phyloP scores from a whole-genome alignment of 2,113 vertebrate genomes.

The Muntiacus muntjak region DNA sequence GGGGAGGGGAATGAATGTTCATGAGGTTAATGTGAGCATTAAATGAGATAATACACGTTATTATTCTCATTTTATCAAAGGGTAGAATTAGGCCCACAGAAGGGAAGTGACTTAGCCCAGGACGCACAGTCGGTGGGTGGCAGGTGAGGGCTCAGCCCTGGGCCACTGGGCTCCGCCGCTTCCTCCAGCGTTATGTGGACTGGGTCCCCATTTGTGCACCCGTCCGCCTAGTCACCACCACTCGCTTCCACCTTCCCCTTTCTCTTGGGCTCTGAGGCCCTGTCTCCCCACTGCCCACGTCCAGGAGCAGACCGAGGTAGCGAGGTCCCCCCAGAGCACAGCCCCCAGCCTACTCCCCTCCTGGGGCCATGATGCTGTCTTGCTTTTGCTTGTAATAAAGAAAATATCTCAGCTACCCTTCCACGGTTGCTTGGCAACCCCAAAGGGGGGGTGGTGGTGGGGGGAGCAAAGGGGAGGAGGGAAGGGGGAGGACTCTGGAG shows the following conservation, averaged over 20 bases:
- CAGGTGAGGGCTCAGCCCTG: background rate
- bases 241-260: background rate
- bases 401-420: conserved; percentile 94
- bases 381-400: conserved; percentile 86
- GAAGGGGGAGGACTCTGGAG: conserved; percentile 82
- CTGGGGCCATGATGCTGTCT: conserved; percentile 78
- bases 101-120: background rate
- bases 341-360: conserved; percentile 36
- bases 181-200: background rate
- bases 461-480: conserved; percentile 66
- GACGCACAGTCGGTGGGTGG: background rate
- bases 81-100: background rate
- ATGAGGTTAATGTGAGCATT: background rate
- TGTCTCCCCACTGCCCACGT: background rate
- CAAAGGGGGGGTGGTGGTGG: conserved; percentile 71
- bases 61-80: background rate
- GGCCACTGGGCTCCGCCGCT: background rate
- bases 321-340: background rate
- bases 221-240: background rate
- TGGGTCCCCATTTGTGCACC: background rate
- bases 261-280: background rate
- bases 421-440: conserved; percentile 95
- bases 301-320: background rate
- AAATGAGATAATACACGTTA: conserved; percentile 6
- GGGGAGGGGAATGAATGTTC: background rate